Evolutionary conservation across 2,797 vertebrate genomes (phyloP).

Genomic region (Florisuga fusca): DNA sequence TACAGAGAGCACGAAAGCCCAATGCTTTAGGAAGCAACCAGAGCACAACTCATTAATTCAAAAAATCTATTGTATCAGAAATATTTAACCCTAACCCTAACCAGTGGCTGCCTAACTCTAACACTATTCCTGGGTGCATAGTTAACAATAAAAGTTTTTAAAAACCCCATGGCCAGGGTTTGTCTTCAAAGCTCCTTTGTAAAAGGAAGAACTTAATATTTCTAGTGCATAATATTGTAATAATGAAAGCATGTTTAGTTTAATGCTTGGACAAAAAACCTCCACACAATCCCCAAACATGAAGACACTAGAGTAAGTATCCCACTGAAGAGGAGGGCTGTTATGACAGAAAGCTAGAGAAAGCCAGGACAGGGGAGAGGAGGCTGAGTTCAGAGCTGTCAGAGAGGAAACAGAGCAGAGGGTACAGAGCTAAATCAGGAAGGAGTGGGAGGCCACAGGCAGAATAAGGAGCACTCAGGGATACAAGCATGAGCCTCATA

Average conservation of each 20-base stretch:
- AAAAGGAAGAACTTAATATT: not conserved
- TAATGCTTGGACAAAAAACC: not conserved
- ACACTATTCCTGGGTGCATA: too few species aligned
- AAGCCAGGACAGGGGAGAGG: not conserved
- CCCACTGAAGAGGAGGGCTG: not conserved
- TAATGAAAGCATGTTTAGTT: not conserved
- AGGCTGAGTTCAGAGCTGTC: not conserved
- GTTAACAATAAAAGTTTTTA: too few species aligned
- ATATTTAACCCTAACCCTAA: too few species aligned
- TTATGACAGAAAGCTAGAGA: not conserved
- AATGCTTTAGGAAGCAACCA: not conserved
- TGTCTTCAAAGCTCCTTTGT: not conserved
- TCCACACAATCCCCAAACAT: not conserved
- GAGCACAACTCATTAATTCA: not conserved
- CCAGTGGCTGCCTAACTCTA: too few species aligned
- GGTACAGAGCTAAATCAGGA: not conserved
- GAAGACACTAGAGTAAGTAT: not conserved
- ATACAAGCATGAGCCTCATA: not conserved
- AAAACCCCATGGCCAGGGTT: not conserved
- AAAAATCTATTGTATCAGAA: not conserved
- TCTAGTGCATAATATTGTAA: not conserved
- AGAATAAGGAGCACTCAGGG: not conserved
- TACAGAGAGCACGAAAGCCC: not conserved
- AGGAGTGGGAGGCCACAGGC: not conserved
- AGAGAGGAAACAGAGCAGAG: not conserved